Conservation (phyloP, 2,888 invertebrate species). For the Heliconius erato region DNA sequence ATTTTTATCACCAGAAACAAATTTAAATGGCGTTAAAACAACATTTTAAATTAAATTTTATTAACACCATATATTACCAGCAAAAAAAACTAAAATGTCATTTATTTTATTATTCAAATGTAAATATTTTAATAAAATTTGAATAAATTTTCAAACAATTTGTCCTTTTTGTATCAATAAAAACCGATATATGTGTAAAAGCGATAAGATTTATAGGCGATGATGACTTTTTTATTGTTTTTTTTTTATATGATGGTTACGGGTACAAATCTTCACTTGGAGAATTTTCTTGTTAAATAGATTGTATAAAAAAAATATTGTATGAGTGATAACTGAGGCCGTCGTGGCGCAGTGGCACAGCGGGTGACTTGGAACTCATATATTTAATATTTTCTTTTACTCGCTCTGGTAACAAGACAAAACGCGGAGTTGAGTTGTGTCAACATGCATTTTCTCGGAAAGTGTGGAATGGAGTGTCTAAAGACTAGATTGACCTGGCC, state of each 20-base stretch:
- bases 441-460: neutral
- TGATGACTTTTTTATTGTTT: neutral
- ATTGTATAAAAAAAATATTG: no score
- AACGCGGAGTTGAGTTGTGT: neutral
- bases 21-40: neutral
- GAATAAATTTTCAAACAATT: neutral
- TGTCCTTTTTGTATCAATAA: neutral
- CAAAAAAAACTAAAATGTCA: neutral
- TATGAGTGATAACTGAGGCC: no score
- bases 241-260: neutral
- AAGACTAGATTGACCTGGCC: no score
- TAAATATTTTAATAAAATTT: conserved; percentile 5
- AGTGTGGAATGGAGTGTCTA: neutral
- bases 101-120: conserved; percentile 2
- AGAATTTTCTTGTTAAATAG: no score
- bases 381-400: no score
- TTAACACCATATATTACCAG: neutral
- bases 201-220: neutral
- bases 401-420: no score
- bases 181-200: neutral
- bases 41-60: conserved; percentile 1
- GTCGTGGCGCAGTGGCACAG: no score
- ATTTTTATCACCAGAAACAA: neutral
- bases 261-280: neutral
- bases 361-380: no score